Percentiles rank a stretch among this genome's conserved stretches.
Evolutionary conservation across 2,113 vertebrate genomes (phyloP).

Genomic region (Sapayoa aenigma): DNA sequence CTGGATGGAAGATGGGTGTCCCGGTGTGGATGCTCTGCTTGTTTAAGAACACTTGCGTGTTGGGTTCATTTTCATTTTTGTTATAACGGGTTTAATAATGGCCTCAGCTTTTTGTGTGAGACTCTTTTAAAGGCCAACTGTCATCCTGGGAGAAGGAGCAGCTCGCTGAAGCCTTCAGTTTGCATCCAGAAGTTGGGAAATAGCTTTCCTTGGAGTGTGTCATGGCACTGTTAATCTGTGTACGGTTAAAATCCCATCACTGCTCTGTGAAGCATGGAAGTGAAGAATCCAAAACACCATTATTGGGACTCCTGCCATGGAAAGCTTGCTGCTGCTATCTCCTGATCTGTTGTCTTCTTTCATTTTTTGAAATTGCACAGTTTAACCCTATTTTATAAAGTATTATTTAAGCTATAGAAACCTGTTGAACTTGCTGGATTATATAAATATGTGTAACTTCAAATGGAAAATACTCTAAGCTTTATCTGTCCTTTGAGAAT

Average conservation of each 20-base stretch:
- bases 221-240: neutral
- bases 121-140: neutral
- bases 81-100: neutral
- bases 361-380: neutral
- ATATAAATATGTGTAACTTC: neutral
- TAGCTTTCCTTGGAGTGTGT: neutral
- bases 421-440: neutral
- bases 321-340: neutral
- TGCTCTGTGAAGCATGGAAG: neutral
- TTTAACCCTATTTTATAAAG: neutral
- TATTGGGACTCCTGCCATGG: neutral
- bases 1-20: neutral
- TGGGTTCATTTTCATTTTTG: neutral
- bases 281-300: neutral
- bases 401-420: neutral
- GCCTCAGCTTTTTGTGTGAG: neutral
- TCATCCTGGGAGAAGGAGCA: neutral
- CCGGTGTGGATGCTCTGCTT: neutral
- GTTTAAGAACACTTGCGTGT: neutral
- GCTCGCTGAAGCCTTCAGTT: neutral
- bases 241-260: neutral
- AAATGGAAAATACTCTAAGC: neutral
- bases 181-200: neutral
- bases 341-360: neutral
- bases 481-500: neutral